Evolutionary conservation across 2,888 invertebrate genomes (phyloP).

Genomic region (Eumacrocentrus americanus): DNA sequence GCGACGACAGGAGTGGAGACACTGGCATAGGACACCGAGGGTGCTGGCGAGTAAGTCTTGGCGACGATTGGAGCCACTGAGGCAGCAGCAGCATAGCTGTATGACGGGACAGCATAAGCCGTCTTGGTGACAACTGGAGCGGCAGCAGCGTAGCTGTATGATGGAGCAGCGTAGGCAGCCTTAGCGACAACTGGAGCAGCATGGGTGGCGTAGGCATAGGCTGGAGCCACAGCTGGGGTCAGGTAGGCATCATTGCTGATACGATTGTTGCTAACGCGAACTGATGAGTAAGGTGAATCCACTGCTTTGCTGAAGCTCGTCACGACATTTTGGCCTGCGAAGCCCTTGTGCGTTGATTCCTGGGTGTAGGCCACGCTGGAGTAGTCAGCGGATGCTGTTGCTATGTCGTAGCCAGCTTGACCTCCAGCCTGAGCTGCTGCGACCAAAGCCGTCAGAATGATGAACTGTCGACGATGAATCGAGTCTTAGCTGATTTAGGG

Average conservation of each 20-base stretch:
- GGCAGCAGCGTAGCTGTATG: conserved; percentile 29
- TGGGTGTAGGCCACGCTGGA: conserved; percentile 47
- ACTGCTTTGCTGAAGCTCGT: conserved; percentile 47
- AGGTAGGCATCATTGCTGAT: conserved; percentile 46
- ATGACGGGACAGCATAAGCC: conserved; percentile 30
- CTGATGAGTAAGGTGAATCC: conserved; percentile 48
- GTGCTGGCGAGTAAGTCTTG: too few species aligned
- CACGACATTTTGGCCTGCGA: conserved; percentile 50
- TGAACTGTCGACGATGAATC: conserved; percentile 37
- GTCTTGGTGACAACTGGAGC: conserved; percentile 35
- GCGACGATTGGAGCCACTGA: too few species aligned
- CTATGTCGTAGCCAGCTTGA: conserved; percentile 48
- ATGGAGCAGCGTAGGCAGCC: conserved; percentile 32
- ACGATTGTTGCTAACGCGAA: conserved; percentile 48
- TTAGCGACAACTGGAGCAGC: conserved; percentile 34
- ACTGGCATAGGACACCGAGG: too few species aligned
- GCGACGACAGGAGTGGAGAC: too few species aligned
- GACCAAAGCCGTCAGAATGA: conserved; percentile 43
- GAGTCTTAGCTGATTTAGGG: too few species aligned
- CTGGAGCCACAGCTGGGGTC: conserved; percentile 27
- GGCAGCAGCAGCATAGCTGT: conserved; percentile 32
- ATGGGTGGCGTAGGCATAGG: conserved; percentile 8
- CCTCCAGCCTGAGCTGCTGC: conserved; percentile 45
- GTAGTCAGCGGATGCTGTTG: conserved; percentile 44
- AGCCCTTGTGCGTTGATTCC: conserved; percentile 52